Percentiles rank a stretch among this genome's conserved stretches.
These are phyloP conservation scores for Leptopilina myrica DNA, from an alignment of 2,888 invertebrate species.

Conservation along the genomic window DNA sequence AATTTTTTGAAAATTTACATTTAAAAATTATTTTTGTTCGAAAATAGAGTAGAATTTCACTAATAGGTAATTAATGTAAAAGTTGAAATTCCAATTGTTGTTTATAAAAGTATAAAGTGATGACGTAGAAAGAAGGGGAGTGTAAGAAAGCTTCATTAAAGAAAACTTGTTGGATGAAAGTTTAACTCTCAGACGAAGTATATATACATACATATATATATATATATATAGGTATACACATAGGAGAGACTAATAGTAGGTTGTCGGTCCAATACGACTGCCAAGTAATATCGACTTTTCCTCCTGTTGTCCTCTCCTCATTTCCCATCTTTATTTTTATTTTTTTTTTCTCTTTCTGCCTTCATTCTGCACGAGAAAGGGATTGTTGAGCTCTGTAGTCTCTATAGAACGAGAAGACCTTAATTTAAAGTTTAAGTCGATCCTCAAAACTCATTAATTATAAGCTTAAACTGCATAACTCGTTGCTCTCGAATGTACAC, in stretches of 20 bases:
- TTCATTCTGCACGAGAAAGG: neutral
- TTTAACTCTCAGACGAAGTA: slow-evolving; percentile 9
- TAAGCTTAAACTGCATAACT: slow-evolving; percentile 15
- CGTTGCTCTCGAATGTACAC: neutral
- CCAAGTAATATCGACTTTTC: slow-evolving; percentile 25
- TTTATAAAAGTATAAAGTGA: neutral
- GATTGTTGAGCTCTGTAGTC: slow-evolving; percentile 3
- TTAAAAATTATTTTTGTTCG: neutral
- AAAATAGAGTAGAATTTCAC: neutral
- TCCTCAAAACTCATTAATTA: slow-evolving; percentile 18
- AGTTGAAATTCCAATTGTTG: slow-evolving; percentile 5
- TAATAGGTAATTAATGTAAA: slow-evolving; percentile 9
- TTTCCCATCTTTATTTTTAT: neutral
- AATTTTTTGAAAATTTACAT: too few species aligned
- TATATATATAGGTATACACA: too few species aligned
- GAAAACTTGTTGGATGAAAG: slow-evolving; percentile 15
- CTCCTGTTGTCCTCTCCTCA: slow-evolving; percentile 5
- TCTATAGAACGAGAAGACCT: slow-evolving; percentile 1
- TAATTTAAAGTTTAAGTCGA: slow-evolving; percentile 6
- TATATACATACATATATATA: too few species aligned
- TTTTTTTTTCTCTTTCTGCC: neutral
- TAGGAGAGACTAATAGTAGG: neutral
- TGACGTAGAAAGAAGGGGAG: neutral
- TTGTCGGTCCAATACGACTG: slow-evolving; percentile 1
- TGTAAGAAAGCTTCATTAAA: neutral